Conservation (phyloP, 2,797 vertebrate species). For the Pipistrellus pipistrellus region DNA sequence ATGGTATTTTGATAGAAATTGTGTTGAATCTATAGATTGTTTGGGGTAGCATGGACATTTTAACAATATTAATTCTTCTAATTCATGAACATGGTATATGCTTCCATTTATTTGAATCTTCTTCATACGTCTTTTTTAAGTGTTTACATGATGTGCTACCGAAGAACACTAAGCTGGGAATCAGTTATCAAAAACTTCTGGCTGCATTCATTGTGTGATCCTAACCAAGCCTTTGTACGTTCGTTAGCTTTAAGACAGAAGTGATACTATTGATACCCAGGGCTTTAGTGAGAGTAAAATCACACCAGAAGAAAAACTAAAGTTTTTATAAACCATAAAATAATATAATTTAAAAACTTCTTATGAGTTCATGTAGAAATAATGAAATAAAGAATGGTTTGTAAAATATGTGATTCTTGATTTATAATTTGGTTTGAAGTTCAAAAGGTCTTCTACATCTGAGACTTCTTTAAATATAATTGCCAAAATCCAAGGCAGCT, state of each 20-base stretch:
- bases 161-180: neutral
- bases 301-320: neutral
- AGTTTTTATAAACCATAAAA: conserved; percentile 33
- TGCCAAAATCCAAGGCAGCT: conserved; percentile 47
- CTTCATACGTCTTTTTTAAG: neutral
- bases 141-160: neutral
- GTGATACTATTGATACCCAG: neutral
- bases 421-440: conserved; percentile 56
- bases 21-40: neutral
- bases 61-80: neutral
- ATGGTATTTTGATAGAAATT: neutral
- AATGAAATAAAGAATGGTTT: conserved; percentile 37
- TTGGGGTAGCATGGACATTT: neutral
- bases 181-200: neutral
- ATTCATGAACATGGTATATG: neutral
- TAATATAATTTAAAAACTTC: neutral
- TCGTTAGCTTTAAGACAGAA: conserved; percentile 44
- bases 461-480: conserved; percentile 1
- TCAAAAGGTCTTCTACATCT: conserved; percentile 31
- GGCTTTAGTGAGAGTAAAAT: conserved; percentile 22
- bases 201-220: neutral
- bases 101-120: neutral
- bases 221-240: conserved; percentile 4
- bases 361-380: neutral
- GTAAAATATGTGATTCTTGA: conserved; percentile 25